phyloP scores from a whole-genome alignment of 2,113 vertebrate genomes.

The Callipepla squamata region DNA sequence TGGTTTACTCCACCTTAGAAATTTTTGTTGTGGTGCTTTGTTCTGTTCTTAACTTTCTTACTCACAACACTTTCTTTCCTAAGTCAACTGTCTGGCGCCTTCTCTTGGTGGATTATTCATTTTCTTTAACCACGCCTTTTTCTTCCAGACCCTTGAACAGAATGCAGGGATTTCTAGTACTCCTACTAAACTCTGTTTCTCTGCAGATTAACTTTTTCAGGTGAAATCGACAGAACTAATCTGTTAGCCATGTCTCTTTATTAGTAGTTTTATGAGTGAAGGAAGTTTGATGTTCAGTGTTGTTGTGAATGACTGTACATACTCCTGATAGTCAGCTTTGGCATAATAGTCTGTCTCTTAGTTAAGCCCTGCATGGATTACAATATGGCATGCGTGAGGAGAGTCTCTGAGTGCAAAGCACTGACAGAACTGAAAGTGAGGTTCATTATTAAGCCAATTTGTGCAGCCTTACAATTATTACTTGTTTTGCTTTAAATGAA shows the following conservation, averaged over 20 bases:
- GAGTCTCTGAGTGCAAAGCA: background rate
- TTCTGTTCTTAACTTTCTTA: constrained; percentile 42
- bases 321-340: background rate
- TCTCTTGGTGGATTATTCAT: background rate
- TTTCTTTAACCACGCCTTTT: background rate
- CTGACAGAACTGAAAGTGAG: background rate
- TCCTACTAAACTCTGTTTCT: background rate
- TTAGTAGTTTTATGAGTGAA: background rate
- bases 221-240: background rate
- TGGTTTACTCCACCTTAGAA: constrained; percentile 24
- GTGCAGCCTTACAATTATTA: background rate
- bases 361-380: background rate
- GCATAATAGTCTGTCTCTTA: background rate
- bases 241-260: background rate
- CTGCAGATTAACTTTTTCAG: background rate
- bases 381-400: background rate
- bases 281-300: background rate
- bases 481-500: background rate
- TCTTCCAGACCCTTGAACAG: background rate
- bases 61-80: constrained; percentile 7
- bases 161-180: background rate
- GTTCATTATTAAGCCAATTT: background rate
- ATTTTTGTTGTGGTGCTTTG: constrained; percentile 16
- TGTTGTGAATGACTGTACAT: background rate
- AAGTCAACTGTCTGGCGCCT: constrained; percentile 1